Evolutionary conservation across 2,113 vertebrate genomes (phyloP), one percentile per base, ranked within the genome.

Genomic region (Plecturocebus donacophilus): DNA sequence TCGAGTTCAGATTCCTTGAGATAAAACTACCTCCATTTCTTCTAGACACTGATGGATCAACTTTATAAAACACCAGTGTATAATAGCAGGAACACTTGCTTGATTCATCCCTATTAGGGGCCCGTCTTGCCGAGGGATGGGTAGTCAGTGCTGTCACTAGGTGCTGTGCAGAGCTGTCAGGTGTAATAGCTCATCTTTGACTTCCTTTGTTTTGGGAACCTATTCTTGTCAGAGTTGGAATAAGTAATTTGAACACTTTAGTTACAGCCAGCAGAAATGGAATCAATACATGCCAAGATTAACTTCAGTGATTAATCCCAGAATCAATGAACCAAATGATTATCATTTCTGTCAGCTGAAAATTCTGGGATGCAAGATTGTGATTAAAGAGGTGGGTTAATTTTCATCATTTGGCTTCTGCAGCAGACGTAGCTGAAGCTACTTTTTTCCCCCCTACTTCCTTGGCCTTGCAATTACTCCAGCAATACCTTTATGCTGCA

Each of bases 231-330:
- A 97, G 89, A 95, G 56, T 35, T 70, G 84, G 90, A 92, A 97
- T 96, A 96, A 96, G 95, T 96, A 92, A 96, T 98, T 97, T 92
- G 94, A 97, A 94, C 87, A 96, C 96, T 96, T 94, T 92, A 96
- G 87, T 94, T 95, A 96, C 92, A 95, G 94, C 90, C 85, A 89
- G 94, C 85, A 87, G 96, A 96, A 97, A 94, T 97, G 84, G 96
- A 93, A 98, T 97, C 95, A 93, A 97, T 98, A 96, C 68, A 87
- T 84, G 96, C 84, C 95, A 97, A 97, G 97, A 97, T 96, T 92
- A 98, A 97, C 96, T 96, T 96, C 92, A 92, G 94, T 93, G 97
- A 97, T 96, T 97, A 97, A 97, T 98, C 87, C 94, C 49, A 90
- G 95, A 94, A 97, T 97, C 97, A 97, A 93, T 95, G 97, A 96